Conservation (phyloP, 2,888 invertebrate species). For the Drosophila ezoana region DNA sequence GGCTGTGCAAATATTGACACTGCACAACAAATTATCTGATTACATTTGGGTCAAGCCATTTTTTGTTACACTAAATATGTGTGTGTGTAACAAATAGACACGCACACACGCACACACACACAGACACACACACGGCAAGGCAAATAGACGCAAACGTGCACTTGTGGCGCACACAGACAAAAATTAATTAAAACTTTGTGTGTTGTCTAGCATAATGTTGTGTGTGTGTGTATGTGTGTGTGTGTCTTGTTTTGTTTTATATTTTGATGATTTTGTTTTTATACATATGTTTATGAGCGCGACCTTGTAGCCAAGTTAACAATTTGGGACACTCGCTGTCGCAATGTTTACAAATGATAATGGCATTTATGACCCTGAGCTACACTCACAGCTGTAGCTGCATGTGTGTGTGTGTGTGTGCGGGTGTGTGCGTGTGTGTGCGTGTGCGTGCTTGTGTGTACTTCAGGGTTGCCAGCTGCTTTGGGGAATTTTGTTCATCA, state of each 20-base stretch:
- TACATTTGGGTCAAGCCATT: slow-evolving; percentile 75
- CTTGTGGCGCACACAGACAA: slow-evolving; percentile 53
- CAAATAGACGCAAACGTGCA: slow-evolving; percentile 28
- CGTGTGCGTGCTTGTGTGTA: slow-evolving; percentile 33
- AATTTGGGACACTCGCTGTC: slow-evolving; percentile 74
- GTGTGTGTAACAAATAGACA: slow-evolving; percentile 39
- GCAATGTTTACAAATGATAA: slow-evolving; percentile 80
- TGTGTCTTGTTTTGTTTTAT: slow-evolving; percentile 21
- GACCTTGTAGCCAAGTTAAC: slow-evolving; percentile 76
- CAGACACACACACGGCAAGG: slow-evolving; percentile 13
- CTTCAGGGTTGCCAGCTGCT: slow-evolving; percentile 57
- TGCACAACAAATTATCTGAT: slow-evolving; percentile 74
- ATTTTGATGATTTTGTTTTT: slow-evolving; percentile 23
- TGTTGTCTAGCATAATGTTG: slow-evolving; percentile 65
- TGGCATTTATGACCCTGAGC: slow-evolving; percentile 77
- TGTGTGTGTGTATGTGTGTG: slow-evolving; percentile 17
- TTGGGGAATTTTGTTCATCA: slow-evolving; percentile 59
- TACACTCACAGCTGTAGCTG: slow-evolving; percentile 26
- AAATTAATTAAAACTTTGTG: slow-evolving; percentile 76
- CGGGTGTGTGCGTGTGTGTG: slow-evolving; percentile 24
- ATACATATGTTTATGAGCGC: slow-evolving; percentile 31
- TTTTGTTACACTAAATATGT: slow-evolving; percentile 49
- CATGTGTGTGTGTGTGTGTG: slow-evolving; percentile 12
- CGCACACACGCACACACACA: slow-evolving; percentile 25
- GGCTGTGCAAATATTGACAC: slow-evolving; percentile 66